Evolutionary conservation across 1,140 invertebrate species (phyloP), one percentile per base, ranked within the genome.

Genomic region (Anthonomus grandis): DNA sequence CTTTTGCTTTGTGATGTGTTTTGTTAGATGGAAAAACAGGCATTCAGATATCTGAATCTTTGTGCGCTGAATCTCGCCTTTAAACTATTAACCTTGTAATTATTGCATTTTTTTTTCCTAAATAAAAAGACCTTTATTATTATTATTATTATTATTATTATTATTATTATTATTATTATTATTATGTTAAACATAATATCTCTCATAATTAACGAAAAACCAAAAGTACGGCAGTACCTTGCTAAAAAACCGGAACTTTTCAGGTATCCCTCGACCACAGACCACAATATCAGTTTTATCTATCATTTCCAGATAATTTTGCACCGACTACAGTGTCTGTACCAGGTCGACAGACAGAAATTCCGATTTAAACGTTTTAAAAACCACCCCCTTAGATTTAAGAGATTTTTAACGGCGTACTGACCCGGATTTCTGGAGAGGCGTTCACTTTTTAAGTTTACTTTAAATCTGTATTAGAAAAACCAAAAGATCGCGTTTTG

Each of bases 261-360:
- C 57, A 59, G 57, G 48, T 45, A 19, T 39, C 13, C 45, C 18
- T 4, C 34, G 8, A 47, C 5, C 41, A 22, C n/a, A n/a, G n/a
- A n/a, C 49, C 48, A 38, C 36, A 47, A 52, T 51, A 52, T 59
- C 48, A 53, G 49, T 59, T 50, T 53, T 44, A 41, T 57, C 27
- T 57, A 41, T 59, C 48, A 52, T 59, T 59, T 59, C 41, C 57
- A 59, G 57, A 59, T 55, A 52, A 44, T 19, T 24, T 27, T 38
- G 31, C 53, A 34, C 47, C 49, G 49, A 25, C 49, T 34, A 34
- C 57, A 44, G 42, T 59, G n/a, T n/a, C 41, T 50, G 24, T 44
- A 23, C 55, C 21, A 59, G 57, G 45, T 53, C 57, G 49, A 53
- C 55, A 10, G 22, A 34, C 34, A 50, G 42, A 41, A 52, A 59